Evolutionary conservation across 2,888 invertebrate genomes (phyloP).

Genomic region (Meta bourneti): DNA sequence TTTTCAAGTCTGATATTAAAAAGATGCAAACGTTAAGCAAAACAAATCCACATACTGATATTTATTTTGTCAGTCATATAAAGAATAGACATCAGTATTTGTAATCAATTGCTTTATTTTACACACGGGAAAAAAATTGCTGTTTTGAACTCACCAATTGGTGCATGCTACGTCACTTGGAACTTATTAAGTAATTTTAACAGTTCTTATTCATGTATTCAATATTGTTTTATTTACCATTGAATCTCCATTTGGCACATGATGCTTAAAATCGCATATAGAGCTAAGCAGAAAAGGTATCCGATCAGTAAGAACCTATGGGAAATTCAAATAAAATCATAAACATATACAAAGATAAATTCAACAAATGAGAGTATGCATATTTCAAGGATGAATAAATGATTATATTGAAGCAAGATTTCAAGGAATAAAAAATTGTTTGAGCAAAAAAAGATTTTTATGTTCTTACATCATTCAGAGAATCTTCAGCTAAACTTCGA

Average conservation of each 20-base stretch:
- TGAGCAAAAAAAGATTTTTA: background rate
- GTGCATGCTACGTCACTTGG: too few relatives aligned
- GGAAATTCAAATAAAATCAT: slow-evolving; percentile 24
- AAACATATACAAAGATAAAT: background rate
- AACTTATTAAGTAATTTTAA: too few relatives aligned
- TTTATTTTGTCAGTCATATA: too few relatives aligned
- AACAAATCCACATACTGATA: too few relatives aligned
- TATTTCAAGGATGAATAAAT: background rate
- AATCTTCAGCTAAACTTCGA: slow-evolving; percentile 94
- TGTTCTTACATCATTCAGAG: slow-evolving; percentile 89
- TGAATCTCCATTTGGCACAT: slow-evolving; percentile 91
- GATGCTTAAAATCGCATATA: slow-evolving; percentile 95
- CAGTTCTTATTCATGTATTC: too few relatives aligned
- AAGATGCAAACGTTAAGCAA: too few relatives aligned
- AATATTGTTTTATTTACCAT: slow-evolving; percentile 80
- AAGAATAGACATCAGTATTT: too few relatives aligned
- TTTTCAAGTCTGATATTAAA: too few relatives aligned
- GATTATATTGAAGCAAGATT: background rate
- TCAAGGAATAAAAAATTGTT: background rate
- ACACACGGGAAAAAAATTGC: too few relatives aligned
- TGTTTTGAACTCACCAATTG: too few relatives aligned
- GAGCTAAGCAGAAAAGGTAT: slow-evolving; percentile 98
- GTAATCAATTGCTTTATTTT: too few relatives aligned
- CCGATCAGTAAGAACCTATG: slow-evolving; percentile 88
- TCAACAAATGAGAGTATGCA: background rate